Conservation (phyloP, 1,140 invertebrate species). For the Adoxophyes honmai region DNA sequence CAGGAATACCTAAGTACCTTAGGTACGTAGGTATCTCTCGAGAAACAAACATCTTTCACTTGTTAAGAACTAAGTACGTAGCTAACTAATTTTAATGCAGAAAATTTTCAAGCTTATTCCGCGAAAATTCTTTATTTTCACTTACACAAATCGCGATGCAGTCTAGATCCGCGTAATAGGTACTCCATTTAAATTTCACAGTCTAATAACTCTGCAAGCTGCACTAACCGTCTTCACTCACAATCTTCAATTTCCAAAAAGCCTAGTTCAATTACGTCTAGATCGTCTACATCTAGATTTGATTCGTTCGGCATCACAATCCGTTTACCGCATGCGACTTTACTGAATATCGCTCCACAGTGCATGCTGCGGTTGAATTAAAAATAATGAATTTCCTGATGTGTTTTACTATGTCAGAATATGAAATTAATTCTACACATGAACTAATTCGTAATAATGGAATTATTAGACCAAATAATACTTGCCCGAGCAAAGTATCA, state of each 20-base stretch:
- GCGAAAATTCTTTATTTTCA: too few species aligned
- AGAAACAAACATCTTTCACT: too few species aligned
- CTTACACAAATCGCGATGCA: too few species aligned
- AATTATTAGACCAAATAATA: too few species aligned
- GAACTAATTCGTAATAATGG: neutral
- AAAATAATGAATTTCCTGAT: neutral
- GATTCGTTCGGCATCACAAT: conserved; percentile 63
- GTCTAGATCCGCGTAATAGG: too few species aligned
- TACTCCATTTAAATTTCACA: too few species aligned
- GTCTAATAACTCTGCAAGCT: neutral
- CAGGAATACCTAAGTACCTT: too few species aligned
- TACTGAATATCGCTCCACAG: conserved; percentile 56
- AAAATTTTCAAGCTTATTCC: too few species aligned
- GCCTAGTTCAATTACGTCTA: conserved; percentile 37
- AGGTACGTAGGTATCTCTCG: too few species aligned
- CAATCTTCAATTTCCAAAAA: conserved; percentile 6
- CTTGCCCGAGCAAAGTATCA: too few species aligned
- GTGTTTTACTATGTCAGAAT: neutral
- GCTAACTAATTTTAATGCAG: too few species aligned
- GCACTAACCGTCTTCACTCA: conserved; percentile 1
- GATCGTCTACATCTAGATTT: conserved; percentile 53
- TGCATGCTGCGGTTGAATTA: conserved; percentile 22
- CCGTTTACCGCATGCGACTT: conserved; percentile 57
- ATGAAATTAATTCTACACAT: conserved; percentile 5
- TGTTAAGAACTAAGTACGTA: too few species aligned